These are phyloP conservation scores for Willowsia nigromaculata DNA, from an alignment of 2,888 invertebrate species.

Conservation along the genomic window DNA sequence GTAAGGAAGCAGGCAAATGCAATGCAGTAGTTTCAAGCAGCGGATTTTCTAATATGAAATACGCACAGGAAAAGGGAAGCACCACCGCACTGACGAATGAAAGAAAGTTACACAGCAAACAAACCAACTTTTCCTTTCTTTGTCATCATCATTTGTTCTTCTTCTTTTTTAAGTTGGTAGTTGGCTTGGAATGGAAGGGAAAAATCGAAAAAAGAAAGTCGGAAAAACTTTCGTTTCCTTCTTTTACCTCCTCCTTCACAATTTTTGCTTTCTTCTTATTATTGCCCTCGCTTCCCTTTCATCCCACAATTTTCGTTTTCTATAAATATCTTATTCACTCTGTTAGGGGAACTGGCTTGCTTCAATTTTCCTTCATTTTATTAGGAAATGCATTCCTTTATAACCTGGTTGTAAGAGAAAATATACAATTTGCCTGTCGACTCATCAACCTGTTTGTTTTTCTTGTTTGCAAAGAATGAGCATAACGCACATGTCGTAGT, in stretches of 20 bases:
- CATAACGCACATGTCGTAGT: neutral
- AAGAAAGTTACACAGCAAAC: conserved; percentile 40
- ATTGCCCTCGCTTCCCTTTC: conserved; percentile 2
- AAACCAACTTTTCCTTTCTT: conserved; percentile 53
- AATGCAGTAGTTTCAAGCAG: conserved; percentile 8
- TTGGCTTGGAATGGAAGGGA: too few species aligned
- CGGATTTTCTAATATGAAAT: conserved; percentile 1
- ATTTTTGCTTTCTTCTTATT: neutral
- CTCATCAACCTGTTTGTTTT: conserved; percentile 12
- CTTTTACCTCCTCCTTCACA: neutral
- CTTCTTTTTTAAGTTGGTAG: conserved; percentile 39
- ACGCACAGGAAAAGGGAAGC: conserved; percentile 11
- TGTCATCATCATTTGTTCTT: conserved; percentile 58
- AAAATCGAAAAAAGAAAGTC: conserved; percentile 56
- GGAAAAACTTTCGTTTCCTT: conserved; percentile 42
- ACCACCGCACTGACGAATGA: conserved; percentile 19
- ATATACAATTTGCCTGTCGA: conserved; percentile 22
- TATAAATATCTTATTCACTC: neutral
- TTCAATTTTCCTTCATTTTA: conserved; percentile 6
- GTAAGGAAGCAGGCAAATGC: neutral
- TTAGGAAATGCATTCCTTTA: conserved; percentile 15
- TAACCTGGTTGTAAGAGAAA: neutral
- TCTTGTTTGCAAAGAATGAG: conserved; percentile 7
- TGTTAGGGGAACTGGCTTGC: neutral
- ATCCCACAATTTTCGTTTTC: neutral